Percentiles rank a stretch among this genome's conserved stretches.
phyloP scores from a whole-genome alignment of 2,888 invertebrate genomes.

The Cryptophagus acutangulus region DNA sequence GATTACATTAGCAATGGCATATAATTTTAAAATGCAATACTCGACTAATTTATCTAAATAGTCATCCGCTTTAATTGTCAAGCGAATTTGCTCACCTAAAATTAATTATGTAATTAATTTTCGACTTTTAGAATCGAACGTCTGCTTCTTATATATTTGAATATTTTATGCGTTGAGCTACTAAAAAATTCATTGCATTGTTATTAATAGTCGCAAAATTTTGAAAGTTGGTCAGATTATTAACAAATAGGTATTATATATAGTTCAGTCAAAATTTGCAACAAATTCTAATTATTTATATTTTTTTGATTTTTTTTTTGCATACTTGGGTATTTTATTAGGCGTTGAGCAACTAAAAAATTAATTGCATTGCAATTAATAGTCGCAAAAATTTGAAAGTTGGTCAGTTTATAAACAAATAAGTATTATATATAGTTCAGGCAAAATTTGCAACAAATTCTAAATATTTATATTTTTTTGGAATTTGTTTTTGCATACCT shows the following conservation, averaged over 20 bases:
- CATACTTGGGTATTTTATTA: slow-evolving; percentile 4
- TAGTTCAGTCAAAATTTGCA: no score
- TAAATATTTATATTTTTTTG: no score
- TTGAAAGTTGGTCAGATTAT: slow-evolving; percentile 11
- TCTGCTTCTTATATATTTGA: no score
- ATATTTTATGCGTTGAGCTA: neutral
- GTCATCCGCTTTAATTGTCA: slow-evolving; percentile 61
- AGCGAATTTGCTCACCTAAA: slow-evolving; percentile 54
- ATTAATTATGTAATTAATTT: no score
- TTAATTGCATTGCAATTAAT: no score
- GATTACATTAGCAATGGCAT: slow-evolving; percentile 69
- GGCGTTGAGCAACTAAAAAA: no score
- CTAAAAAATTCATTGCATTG: no score
- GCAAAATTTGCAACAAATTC: no score
- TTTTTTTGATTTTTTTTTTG: no score
- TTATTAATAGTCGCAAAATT: neutral
- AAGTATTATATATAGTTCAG: neutral
- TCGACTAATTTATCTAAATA: slow-evolving; percentile 76
- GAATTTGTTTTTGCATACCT: no score
- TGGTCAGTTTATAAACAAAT: slow-evolving; percentile 8
- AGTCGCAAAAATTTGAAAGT: slow-evolving; percentile 2
- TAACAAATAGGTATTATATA: neutral
- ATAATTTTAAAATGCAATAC: slow-evolving; percentile 74
- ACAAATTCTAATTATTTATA: no score
- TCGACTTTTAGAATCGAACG: no score